These are phyloP conservation scores for Melangyna quadrimaculata DNA, from an alignment of 2,888 invertebrate species.

Conservation along the genomic window DNA sequence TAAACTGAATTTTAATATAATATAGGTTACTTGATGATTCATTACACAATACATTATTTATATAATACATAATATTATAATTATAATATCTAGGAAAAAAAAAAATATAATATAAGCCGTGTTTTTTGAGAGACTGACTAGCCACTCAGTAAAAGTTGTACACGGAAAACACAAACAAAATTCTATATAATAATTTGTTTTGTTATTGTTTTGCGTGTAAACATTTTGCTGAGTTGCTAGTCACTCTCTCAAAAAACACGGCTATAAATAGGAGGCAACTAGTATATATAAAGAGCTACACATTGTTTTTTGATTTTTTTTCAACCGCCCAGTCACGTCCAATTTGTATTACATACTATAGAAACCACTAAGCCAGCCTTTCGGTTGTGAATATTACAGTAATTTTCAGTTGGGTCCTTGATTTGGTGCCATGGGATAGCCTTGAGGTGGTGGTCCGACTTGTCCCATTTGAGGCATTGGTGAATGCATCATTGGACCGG, in stretches of 20 bases:
- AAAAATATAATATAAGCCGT: no score
- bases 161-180: no score
- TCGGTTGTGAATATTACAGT: slow-evolving; percentile 41
- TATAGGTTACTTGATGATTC: slow-evolving; percentile 29
- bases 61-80: slow-evolving; percentile 34
- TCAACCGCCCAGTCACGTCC: slow-evolving; percentile 9
- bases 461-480: slow-evolving; percentile 82
- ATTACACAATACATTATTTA: slow-evolving; percentile 36
- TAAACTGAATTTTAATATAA: slow-evolving; percentile 59
- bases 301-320: not conserved
- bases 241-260: no score
- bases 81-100: slow-evolving; percentile 46
- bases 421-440: slow-evolving; percentile 78
- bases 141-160: no score
- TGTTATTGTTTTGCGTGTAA: no score
- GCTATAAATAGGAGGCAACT: slow-evolving; percentile 36
- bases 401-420: slow-evolving; percentile 75
- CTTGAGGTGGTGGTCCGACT: slow-evolving; percentile 77
- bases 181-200: no score
- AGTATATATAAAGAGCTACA: not conserved
- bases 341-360: slow-evolving; percentile 27
- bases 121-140: no score
- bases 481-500: slow-evolving; percentile 84
- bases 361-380: slow-evolving; percentile 63
- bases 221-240: no score